Conservation (phyloP, 2,797 vertebrate genomes). For the Carapus acus region DNA sequence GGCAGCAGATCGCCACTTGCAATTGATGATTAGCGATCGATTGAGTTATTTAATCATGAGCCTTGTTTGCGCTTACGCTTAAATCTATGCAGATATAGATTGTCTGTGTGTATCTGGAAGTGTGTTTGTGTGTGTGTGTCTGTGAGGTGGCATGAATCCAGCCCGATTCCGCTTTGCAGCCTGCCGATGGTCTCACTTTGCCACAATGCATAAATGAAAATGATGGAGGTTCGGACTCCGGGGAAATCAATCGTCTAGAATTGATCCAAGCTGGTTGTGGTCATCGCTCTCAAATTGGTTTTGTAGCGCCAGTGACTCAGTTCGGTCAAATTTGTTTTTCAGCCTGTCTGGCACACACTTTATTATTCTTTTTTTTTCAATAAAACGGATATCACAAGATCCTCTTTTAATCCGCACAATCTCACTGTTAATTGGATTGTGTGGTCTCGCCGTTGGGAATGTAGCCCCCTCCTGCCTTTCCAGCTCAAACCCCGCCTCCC, state of each 20-base stretch:
- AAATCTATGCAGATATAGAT: too few species aligned
- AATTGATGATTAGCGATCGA: too few species aligned
- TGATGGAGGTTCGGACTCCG: not conserved
- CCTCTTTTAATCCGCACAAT: not conserved
- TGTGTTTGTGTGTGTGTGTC: too few species aligned
- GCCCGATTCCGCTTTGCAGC: slow-evolving; percentile 5
- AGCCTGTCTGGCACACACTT: not conserved
- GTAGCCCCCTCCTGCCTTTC: too few species aligned
- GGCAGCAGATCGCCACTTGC: too few species aligned
- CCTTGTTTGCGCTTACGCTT: too few species aligned
- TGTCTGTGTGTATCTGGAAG: too few species aligned
- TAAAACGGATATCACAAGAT: slow-evolving; percentile 6
- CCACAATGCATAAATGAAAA: slow-evolving; percentile 8
- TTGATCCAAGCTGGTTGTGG: slow-evolving; percentile 5
- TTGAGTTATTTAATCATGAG: too few species aligned
- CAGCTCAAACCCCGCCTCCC: too few species aligned
- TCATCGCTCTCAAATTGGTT: not conserved
- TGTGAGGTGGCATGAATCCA: too few species aligned
- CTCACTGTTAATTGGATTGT: slow-evolving; percentile 1
- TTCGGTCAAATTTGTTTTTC: not conserved
- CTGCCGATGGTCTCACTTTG: slow-evolving; percentile 5
- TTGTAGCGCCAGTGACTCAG: not conserved
- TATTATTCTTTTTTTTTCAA: not conserved
- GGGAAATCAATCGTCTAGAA: slow-evolving; percentile 4
- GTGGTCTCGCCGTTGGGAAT: not conserved